Evolutionary conservation across 2,797 vertebrate species (phyloP).

Genomic region (Lophotriccus pileatus): DNA sequence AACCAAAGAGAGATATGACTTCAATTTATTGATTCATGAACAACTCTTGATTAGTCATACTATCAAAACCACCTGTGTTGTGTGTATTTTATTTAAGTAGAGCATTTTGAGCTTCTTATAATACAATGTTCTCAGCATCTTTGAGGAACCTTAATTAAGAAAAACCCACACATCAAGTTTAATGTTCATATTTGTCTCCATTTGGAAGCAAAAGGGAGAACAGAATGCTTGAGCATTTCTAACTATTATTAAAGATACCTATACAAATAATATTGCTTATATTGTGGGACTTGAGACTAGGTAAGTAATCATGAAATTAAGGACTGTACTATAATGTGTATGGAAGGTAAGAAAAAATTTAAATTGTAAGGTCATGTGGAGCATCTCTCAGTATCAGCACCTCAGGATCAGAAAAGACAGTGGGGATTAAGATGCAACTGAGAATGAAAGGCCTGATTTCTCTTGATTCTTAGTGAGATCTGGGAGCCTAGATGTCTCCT

Average conservation of each 20-base stretch:
- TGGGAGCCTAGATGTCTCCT: background rate
- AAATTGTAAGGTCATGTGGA: background rate
- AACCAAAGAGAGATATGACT: background rate
- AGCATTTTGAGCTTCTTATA: background rate
- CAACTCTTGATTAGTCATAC: background rate
- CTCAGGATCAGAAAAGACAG: background rate
- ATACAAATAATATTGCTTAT: background rate
- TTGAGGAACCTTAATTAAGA: background rate
- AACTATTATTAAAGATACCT: background rate
- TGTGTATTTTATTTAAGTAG: background rate
- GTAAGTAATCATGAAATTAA: background rate
- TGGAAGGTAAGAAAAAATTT: background rate
- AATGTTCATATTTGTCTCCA: background rate
- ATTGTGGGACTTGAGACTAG: background rate
- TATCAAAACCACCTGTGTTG: background rate
- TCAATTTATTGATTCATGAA: background rate
- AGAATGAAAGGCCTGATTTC: background rate
- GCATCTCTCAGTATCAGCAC: background rate
- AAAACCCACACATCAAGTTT: background rate
- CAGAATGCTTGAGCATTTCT: background rate
- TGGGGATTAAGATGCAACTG: background rate
- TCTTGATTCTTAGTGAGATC: background rate
- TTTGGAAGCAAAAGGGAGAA: background rate
- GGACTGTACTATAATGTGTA: background rate
- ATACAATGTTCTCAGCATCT: background rate